These are phyloP conservation scores for Pammene fasciana DNA, from an alignment of 2,888 invertebrate genomes.

Conservation along the genomic window DNA sequence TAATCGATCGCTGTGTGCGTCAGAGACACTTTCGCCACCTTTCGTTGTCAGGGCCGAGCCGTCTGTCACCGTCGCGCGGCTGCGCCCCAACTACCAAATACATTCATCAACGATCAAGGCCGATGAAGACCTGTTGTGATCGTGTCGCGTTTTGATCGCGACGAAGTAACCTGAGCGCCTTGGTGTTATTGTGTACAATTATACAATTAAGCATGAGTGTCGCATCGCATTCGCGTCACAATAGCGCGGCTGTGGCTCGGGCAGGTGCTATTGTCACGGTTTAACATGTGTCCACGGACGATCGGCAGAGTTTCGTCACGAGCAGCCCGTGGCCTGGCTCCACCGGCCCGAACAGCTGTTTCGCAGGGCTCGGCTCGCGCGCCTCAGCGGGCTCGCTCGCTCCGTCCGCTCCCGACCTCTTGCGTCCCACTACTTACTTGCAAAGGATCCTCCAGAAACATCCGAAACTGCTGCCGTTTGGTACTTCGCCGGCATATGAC, in stretches of 20 bases:
- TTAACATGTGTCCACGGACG: slow-evolving; percentile 54
- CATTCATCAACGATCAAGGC: slow-evolving; percentile 65
- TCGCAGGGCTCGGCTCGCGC: slow-evolving; percentile 43
- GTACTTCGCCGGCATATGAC: slow-evolving; percentile 94
- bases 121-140: slow-evolving; percentile 41
- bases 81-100: slow-evolving; percentile 17
- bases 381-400: slow-evolving; percentile 28
- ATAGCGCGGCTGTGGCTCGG: slow-evolving; percentile 50
- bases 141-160: slow-evolving; percentile 17
- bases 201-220: slow-evolving; percentile 50
- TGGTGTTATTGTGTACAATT: slow-evolving; percentile 55
- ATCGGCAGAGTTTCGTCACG: slow-evolving; percentile 59
- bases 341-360: slow-evolving; percentile 69
- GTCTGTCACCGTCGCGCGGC: slow-evolving; percentile 25
- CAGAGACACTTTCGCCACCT: slow-evolving; percentile 76
- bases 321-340: slow-evolving; percentile 50
- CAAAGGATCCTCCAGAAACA: slow-evolving; percentile 95
- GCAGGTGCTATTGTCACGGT: slow-evolving; percentile 59
- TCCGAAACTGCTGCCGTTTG: slow-evolving; percentile 95
- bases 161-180: slow-evolving; percentile 32
- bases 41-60: slow-evolving; percentile 71
- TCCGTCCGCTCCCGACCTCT: slow-evolving; percentile 44
- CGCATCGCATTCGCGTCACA: slow-evolving; percentile 52
- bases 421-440: slow-evolving; percentile 86
- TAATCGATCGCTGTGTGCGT: slow-evolving; percentile 60